Evolutionary conservation across 1,140 invertebrate genomes (phyloP).

Genomic region (Drosophila lowei): DNA sequence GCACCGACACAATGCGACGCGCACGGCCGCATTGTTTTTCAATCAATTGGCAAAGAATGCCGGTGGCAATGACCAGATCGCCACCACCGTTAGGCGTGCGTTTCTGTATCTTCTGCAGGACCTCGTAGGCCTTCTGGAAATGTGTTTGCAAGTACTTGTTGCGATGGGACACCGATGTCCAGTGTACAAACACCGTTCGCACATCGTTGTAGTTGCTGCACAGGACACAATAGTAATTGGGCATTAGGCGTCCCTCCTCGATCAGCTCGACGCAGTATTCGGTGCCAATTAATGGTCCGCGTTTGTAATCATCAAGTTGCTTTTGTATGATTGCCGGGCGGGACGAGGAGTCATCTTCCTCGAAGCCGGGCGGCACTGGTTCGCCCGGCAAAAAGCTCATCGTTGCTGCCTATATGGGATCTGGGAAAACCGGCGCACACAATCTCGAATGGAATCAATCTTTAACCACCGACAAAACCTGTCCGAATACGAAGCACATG

Average conservation of each 20-base stretch:
- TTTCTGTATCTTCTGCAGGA: conserved; percentile 42
- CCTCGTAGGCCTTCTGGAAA: conserved; percentile 59
- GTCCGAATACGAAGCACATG: too few species aligned
- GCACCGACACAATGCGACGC: conserved; percentile 15
- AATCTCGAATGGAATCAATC: too few species aligned
- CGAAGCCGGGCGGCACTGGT: conserved; percentile 88
- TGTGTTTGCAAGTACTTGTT: conserved; percentile 84
- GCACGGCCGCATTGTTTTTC: conserved; percentile 64
- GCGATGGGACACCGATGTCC: conserved; percentile 89
- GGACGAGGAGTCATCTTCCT: conserved; percentile 85
- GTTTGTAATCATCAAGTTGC: conserved; percentile 83
- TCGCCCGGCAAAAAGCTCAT: conserved; percentile 86
- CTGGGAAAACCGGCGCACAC: neutral
- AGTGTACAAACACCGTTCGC: conserved; percentile 89
- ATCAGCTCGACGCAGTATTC: conserved; percentile 89
- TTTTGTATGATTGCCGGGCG: conserved; percentile 85
- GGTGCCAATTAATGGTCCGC: conserved; percentile 85
- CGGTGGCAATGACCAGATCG: conserved; percentile 22
- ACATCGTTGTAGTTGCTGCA: conserved; percentile 90
- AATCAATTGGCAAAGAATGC: conserved; percentile 48
- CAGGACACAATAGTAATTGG: conserved; percentile 89
- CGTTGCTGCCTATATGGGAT: neutral
- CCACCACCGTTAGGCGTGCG: conserved; percentile 17
- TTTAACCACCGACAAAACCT: too few species aligned
- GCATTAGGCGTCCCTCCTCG: conserved; percentile 86